phyloP scores from a whole-genome alignment of 2,797 vertebrate species.

The Sus cebifrons region DNA sequence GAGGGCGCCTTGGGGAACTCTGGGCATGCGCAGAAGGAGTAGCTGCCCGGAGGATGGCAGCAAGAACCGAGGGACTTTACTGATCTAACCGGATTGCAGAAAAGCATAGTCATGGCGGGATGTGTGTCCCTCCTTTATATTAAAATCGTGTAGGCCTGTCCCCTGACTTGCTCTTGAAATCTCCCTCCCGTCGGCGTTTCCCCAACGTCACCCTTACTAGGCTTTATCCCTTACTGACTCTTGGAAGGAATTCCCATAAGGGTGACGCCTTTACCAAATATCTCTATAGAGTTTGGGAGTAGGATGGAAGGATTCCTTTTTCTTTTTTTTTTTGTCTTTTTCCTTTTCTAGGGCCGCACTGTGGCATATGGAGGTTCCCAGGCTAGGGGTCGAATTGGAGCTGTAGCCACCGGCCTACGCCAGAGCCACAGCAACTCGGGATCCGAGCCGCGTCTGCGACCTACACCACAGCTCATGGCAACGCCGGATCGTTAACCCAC shows the following conservation, averaged over 20 bases:
- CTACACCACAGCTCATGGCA: no score
- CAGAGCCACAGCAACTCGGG: no score
- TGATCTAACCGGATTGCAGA: neutral
- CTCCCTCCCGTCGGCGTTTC: neutral
- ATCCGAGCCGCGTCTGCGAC: no score
- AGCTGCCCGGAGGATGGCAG: fast-evolving
- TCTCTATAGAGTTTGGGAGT: neutral
- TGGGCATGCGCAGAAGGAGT: no score
- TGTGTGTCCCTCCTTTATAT: neutral
- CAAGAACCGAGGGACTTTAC: neutral
- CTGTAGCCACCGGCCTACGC: no score
- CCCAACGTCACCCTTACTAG: neutral
- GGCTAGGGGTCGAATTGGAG: no score
- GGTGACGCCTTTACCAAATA: neutral
- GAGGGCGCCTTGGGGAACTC: neutral
- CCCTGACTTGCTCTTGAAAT: neutral
- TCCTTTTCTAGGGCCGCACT: no score
- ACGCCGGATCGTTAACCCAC: no score
- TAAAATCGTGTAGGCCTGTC: neutral
- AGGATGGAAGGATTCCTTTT: no score
- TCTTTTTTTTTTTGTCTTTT: no score
- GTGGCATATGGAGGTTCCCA: no score
- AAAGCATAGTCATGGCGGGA: neutral
- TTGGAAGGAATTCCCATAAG: neutral
- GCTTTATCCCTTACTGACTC: neutral